Evolutionary conservation across 1,140 invertebrate species (phyloP).

Genomic region (Procambarus virginalis): DNA sequence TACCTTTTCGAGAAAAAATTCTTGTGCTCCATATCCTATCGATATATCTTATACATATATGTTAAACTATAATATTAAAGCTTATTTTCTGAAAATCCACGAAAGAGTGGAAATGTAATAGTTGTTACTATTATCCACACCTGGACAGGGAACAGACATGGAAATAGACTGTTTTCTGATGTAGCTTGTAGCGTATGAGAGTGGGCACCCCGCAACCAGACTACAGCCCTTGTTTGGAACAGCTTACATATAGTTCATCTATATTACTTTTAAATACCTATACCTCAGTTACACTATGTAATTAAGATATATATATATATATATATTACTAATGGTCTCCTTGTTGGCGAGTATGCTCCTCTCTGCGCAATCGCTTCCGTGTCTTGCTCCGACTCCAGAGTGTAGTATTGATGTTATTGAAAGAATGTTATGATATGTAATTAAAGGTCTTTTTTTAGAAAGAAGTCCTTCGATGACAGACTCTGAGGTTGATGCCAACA

Average conservation of each 20-base stretch:
- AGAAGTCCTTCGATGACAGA: neutral
- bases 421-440: conserved; percentile 19
- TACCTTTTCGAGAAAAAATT: conserved; percentile 9
- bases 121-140: conserved; percentile 22
- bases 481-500: conserved; percentile 9
- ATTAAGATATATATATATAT: neutral
- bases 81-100: conserved; percentile 47
- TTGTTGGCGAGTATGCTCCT: neutral
- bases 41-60: conserved; percentile 48
- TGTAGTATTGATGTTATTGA: neutral
- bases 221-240: neutral
- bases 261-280: neutral
- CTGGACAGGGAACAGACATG: conserved; percentile 28
- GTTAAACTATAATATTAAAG: conserved; percentile 49
- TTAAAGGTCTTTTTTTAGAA: neutral
- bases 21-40: conserved; percentile 33
- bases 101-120: conserved; percentile 49
- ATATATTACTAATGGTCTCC: neutral
- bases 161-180: conserved; percentile 57
- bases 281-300: neutral
- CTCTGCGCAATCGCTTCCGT: neutral
- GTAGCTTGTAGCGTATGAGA: conserved; percentile 15
- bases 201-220: no score
- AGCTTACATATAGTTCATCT: neutral
- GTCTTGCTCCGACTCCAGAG: conserved; percentile 18